These are phyloP conservation scores for Caerostris darwini DNA, from an alignment of 1,140 invertebrate genomes.

Conservation along the genomic window DNA sequence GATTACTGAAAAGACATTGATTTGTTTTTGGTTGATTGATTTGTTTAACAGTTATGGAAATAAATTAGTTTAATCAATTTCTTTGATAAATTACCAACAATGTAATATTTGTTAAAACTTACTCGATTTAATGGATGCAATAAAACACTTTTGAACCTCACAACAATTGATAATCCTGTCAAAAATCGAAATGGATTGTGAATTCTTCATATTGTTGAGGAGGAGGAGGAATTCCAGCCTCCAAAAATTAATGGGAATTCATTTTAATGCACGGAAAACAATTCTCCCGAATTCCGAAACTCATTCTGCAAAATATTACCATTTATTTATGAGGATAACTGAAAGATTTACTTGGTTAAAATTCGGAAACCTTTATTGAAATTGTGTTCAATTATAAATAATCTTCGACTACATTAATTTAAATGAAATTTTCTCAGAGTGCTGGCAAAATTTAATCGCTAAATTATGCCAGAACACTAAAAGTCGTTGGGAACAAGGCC, in stretches of 20 bases:
- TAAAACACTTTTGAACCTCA: not conserved
- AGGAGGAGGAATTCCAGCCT: not conserved
- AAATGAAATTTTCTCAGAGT: not conserved
- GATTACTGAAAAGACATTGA: too few species aligned
- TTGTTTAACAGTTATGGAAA: too few species aligned
- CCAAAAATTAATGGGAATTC: not conserved
- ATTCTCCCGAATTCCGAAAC: not conserved
- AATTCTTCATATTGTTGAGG: not conserved
- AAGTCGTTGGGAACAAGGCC: not conserved
- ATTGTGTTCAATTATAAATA: too few species aligned
- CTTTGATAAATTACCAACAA: too few species aligned
- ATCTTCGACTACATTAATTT: too few species aligned
- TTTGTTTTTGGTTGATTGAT: too few species aligned
- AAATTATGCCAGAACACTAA: slow-evolving; percentile 23
- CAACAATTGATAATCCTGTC: not conserved
- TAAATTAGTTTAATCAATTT: too few species aligned
- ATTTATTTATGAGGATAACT: not conserved
- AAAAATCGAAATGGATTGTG: not conserved
- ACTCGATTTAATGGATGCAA: not conserved
- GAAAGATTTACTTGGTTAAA: too few species aligned
- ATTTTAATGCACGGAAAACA: not conserved
- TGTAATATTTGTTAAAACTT: too few species aligned
- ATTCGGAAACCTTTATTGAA: too few species aligned
- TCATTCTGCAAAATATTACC: not conserved
- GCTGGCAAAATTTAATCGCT: not conserved